Evolutionary conservation across 1,140 invertebrate genomes (phyloP).

Genomic region (Chrysomallon squamiferum): DNA sequence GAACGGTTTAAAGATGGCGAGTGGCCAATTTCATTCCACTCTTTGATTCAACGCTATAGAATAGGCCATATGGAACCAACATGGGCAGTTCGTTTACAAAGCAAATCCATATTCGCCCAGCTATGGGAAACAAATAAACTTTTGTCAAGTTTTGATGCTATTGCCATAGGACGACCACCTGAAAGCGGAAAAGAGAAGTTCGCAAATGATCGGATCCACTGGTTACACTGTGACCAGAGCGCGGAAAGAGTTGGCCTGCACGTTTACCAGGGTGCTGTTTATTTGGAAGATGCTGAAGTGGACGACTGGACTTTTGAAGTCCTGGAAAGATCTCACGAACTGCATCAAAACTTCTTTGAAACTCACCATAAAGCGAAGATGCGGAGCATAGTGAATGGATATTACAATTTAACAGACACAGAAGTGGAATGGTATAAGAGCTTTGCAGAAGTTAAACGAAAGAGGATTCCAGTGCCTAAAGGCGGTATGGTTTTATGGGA

Average conservation of each 20-base stretch:
- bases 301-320: conserved; percentile 39
- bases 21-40: conserved; percentile 13
- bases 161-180: conserved; percentile 42
- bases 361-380: conserved; percentile 9
- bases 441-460: conserved; percentile 9
- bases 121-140: conserved; percentile 40
- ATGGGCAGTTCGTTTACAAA: conserved; percentile 30
- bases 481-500: conserved; percentile 31
- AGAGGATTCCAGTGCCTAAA: conserved; percentile 27
- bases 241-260: conserved; percentile 28
- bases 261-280: conserved; percentile 39
- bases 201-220: conserved; percentile 13
- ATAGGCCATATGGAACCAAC: conserved; percentile 34
- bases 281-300: conserved; percentile 26
- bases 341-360: conserved; percentile 22
- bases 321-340: conserved; percentile 19
- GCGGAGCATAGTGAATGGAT: conserved; percentile 8
- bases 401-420: conserved; percentile 13
- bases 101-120: conserved; percentile 29
- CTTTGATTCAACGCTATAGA: conserved; percentile 26
- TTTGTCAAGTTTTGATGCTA: conserved; percentile 31
- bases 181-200: conserved; percentile 34
- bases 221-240: conserved; percentile 37
- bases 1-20: conserved; percentile 2
- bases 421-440: conserved; percentile 18